phyloP scores from a whole-genome alignment of 2,113 vertebrate genomes.

The Sinocyclocheilus grahami region DNA sequence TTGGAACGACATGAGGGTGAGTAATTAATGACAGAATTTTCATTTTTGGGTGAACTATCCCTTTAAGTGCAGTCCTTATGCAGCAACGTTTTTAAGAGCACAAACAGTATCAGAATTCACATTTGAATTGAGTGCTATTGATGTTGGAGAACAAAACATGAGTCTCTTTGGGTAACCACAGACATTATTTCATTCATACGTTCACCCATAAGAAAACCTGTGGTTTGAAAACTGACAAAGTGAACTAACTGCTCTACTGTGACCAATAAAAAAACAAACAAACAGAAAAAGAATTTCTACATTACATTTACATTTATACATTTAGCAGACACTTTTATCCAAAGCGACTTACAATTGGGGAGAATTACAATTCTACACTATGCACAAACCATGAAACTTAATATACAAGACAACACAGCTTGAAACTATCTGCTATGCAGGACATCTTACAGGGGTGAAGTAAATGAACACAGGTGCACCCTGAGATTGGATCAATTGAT shows the following conservation, averaged over 20 bases:
- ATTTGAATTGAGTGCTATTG: not conserved
- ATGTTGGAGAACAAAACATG: not conserved
- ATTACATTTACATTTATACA: too few relatives aligned
- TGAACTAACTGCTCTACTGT: not conserved
- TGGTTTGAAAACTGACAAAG: not conserved
- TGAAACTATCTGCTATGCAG: not conserved
- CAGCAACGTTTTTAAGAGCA: not conserved
- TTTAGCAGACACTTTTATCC: too few relatives aligned
- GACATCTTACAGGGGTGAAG: not conserved
- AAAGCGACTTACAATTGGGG: too few relatives aligned
- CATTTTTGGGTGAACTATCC: too few relatives aligned
- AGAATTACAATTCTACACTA: not conserved
- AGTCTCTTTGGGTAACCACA: not conserved
- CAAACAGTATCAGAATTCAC: not conserved
- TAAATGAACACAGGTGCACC: slow-evolving; percentile 16
- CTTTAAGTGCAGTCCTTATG: not conserved
- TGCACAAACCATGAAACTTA: not conserved
- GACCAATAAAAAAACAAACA: not conserved
- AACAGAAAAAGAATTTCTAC: not conserved
- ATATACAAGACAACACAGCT: not conserved
- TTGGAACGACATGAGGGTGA: too few relatives aligned
- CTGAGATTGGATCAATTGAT: slow-evolving; percentile 24
- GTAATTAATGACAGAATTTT: too few relatives aligned
- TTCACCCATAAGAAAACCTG: too few relatives aligned
- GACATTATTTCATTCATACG: not conserved